Evolutionary conservation across 64 coral and sea anemone species (phyloP).

Genomic region (Pocillopora damicornis): DNA sequence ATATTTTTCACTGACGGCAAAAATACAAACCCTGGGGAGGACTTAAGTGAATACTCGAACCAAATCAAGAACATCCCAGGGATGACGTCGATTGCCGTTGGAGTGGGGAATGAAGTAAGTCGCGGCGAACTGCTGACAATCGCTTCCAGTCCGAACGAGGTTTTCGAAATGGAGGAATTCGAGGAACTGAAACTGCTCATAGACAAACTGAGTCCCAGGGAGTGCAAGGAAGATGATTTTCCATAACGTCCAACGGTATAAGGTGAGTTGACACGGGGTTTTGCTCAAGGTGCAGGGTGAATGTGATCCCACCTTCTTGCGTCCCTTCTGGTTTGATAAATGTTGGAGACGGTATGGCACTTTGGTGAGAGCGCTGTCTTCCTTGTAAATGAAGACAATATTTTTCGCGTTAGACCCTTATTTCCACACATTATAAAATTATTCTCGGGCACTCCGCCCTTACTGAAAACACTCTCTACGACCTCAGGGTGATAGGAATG

Average conservation of each 20-base stretch:
- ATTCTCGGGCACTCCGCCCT: too few relatives aligned
- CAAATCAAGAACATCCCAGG: neutral
- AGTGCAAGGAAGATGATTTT: neutral
- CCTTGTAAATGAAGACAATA: too few relatives aligned
- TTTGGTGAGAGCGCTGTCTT: too few relatives aligned
- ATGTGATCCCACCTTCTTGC: too few relatives aligned
- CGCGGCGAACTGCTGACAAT: slow-evolving; percentile 10
- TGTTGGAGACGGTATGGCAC: too few relatives aligned
- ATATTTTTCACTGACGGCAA: slow-evolving; percentile 72
- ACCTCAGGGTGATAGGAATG: neutral
- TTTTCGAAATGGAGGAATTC: slow-evolving; percentile 32
- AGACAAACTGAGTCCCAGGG: slow-evolving; percentile 25
- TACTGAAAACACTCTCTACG: too few relatives aligned
- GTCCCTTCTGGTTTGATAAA: too few relatives aligned
- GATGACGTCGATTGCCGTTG: slow-evolving; percentile 64
- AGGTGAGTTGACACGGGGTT: neutral
- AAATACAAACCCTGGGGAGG: neutral
- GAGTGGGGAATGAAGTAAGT: slow-evolving; percentile 24
- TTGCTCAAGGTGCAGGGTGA: too few relatives aligned
- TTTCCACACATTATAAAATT: too few relatives aligned
- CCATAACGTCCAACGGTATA: too few relatives aligned
- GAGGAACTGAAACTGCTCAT: slow-evolving; percentile 49
- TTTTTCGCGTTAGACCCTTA: too few relatives aligned
- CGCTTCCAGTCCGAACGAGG: slow-evolving; percentile 45
- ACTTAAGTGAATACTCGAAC: neutral